These are phyloP conservation scores for Yponomeuta plumbellus DNA, from an alignment of 2,888 invertebrate species.

Conservation along the genomic window DNA sequence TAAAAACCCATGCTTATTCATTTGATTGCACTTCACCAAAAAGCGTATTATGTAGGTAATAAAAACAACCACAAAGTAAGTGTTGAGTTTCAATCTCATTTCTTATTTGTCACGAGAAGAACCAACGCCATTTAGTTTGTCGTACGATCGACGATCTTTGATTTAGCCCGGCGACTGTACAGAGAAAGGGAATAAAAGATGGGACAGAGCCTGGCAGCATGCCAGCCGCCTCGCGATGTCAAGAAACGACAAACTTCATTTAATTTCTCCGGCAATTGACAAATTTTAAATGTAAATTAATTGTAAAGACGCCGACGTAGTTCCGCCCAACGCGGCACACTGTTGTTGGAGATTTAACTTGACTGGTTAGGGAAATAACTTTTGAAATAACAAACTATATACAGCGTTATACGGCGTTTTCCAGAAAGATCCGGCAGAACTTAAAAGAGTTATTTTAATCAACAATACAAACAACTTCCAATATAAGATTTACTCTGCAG, in stretches of 20 bases:
- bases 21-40: no score
- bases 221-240: constrained; percentile 50
- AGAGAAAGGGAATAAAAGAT: constrained; percentile 16
- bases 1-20: no score
- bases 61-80: no score
- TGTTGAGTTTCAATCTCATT: no score
- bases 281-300: constrained; percentile 58
- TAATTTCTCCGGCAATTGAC: constrained; percentile 54
- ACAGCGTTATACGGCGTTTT: no score
- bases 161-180: background rate
- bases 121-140: background rate
- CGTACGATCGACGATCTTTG: background rate
- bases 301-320: constrained; percentile 53
- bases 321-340: background rate
- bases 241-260: constrained; percentile 53
- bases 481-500: no score
- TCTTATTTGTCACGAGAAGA: no score
- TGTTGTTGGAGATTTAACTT: background rate
- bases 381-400: no score
- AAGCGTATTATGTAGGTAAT: no score
- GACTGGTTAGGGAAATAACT: background rate
- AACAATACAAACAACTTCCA: no score
- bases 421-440: no score
- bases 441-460: no score
- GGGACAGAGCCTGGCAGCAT: constrained; percentile 37